phyloP scores from a whole-genome alignment of 2,888 invertebrate genomes.

The Peribatodes rhomboidaria region DNA sequence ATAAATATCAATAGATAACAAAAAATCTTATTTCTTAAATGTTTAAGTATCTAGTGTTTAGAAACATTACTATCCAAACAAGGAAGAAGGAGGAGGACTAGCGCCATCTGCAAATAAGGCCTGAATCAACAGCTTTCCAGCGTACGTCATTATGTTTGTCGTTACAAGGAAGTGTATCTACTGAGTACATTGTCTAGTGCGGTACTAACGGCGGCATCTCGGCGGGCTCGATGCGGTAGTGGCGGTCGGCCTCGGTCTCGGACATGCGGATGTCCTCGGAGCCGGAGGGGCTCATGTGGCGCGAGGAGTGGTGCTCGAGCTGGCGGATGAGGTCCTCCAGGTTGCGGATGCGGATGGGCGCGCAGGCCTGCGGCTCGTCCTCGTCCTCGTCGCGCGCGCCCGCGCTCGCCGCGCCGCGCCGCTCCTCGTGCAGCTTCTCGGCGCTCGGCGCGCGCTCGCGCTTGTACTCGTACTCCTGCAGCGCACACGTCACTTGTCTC shows the following conservation, averaged over 20 bases:
- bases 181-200: no score
- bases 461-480: slow-evolving; percentile 82
- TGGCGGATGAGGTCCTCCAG: slow-evolving; percentile 96
- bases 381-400: slow-evolving; percentile 87
- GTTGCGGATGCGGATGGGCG: slow-evolving; percentile 95
- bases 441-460: slow-evolving; percentile 89
- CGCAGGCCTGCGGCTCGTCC: slow-evolving; percentile 92
- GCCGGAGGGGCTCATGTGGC: slow-evolving; percentile 96
- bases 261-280: slow-evolving; percentile 96
- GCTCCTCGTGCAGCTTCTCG: slow-evolving; percentile 92
- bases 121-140: no score
- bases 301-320: slow-evolving; percentile 93
- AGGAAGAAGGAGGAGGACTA: no score
- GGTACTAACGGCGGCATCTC: slow-evolving; percentile 79
- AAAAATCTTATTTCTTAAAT: no score
- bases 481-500: no score
- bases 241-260: slow-evolving; percentile 95
- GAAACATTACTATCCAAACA: no score
- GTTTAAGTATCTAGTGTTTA: no score
- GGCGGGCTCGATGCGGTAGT: slow-evolving; percentile 92
- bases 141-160: no score
- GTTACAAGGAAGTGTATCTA: no score
- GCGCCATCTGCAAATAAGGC: no score
- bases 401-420: slow-evolving; percentile 76
- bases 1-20: no score